These are phyloP conservation scores for Enteromius argenteus DNA, from an alignment of 2,797 vertebrate species.

Conservation along the genomic window DNA sequence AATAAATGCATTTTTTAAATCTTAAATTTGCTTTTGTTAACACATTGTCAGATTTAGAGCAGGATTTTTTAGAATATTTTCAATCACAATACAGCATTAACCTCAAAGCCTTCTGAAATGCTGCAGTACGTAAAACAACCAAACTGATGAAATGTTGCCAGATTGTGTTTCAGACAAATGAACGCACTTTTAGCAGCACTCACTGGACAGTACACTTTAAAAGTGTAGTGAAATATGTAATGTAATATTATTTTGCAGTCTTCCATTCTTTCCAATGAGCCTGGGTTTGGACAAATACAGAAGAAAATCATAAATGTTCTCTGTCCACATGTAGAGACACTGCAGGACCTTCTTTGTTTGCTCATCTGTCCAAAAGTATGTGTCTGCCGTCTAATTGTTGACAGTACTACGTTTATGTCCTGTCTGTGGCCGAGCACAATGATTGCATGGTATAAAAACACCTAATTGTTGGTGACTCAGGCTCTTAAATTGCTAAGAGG, in stretches of 20 bases:
- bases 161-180: neutral
- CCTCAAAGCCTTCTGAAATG: neutral
- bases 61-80: neutral
- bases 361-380: neutral
- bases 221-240: neutral
- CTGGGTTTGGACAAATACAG: neutral
- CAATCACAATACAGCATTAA: no score
- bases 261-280: neutral
- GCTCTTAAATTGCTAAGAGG: conserved; percentile 66
- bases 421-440: conserved; percentile 47
- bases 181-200: neutral
- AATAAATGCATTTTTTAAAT: neutral
- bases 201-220: neutral
- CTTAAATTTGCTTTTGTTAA: neutral
- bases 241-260: neutral
- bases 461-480: conserved; percentile 68
- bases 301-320: neutral
- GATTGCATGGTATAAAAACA: conserved; percentile 68
- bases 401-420: neutral
- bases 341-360: neutral
- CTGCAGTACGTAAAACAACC: neutral
- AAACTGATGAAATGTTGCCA: neutral
- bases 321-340: neutral
- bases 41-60: neutral
- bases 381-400: neutral